Evolutionary conservation across 2,888 invertebrate genomes (phyloP).

Genomic region (Griposia aprilina): DNA sequence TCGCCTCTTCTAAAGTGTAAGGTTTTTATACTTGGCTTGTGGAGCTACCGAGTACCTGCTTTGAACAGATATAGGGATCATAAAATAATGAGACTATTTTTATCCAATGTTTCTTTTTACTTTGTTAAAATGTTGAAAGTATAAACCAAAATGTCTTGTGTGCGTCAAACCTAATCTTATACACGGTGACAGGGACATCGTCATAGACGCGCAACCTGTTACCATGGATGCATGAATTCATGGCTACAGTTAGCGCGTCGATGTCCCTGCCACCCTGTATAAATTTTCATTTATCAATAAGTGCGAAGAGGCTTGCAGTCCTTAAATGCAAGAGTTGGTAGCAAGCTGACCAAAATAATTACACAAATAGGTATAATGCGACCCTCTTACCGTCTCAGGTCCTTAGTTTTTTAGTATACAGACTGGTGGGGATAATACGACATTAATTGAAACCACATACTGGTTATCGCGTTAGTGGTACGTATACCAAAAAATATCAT

Average conservation of each 20-base stretch:
- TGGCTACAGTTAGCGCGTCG: no score
- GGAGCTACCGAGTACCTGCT: conserved; percentile 57
- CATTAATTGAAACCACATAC: no score
- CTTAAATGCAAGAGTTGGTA: neutral
- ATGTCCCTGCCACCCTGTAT: neutral
- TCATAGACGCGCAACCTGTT: no score
- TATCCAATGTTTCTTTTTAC: conserved; percentile 24
- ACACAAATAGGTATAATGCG: neutral
- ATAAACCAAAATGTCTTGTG: conserved; percentile 35
- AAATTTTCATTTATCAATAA: neutral
- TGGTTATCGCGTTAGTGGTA: no score
- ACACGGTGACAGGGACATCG: no score
- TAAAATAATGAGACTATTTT: conserved; percentile 33
- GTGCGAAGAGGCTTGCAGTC: neutral
- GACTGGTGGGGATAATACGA: no score
- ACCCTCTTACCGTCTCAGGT: neutral
- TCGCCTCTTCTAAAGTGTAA: conserved; percentile 24
- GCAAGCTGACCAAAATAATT: neutral
- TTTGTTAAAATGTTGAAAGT: conserved; percentile 21
- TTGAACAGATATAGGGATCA: conserved; percentile 40
- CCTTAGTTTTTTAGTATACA: neutral
- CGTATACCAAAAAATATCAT: no score
- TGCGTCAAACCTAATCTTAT: neutral
- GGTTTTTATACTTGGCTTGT: conserved; percentile 34
- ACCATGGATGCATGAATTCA: no score